Conservation (phyloP, 2,888 invertebrate genomes). For the Selenia dentaria region DNA sequence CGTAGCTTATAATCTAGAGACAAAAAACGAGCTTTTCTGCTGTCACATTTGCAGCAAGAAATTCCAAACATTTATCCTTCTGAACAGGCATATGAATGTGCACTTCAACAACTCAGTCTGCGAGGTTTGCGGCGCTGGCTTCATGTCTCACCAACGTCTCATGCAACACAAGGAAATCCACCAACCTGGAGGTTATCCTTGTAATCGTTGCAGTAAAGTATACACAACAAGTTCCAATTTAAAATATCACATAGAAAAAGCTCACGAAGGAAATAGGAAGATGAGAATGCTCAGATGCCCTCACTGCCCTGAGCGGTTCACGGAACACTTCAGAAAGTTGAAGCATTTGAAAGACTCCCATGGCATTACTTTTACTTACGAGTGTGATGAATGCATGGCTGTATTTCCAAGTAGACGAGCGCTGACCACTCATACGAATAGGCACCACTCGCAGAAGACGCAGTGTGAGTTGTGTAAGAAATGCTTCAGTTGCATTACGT, state of each 20-base stretch:
- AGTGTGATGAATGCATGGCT: constrained; percentile 60
- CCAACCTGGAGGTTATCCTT: constrained; percentile 62
- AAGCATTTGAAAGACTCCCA: constrained; percentile 67
- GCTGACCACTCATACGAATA: constrained; percentile 65
- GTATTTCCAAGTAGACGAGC: constrained; percentile 58
- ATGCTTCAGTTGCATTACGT: constrained; percentile 67
- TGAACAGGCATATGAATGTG: constrained; percentile 72
- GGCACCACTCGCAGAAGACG: constrained; percentile 65
- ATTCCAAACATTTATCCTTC: constrained; percentile 63
- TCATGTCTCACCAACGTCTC: constrained; percentile 63
- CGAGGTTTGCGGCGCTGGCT: constrained; percentile 65
- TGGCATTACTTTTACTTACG: constrained; percentile 59
- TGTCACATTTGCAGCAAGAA: constrained; percentile 62
- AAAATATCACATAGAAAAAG: constrained; percentile 61
- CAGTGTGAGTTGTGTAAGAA: constrained; percentile 77
- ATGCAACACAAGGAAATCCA: constrained; percentile 68
- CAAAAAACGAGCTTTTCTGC: constrained; percentile 52
- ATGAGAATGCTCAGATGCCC: constrained; percentile 61
- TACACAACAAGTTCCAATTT: constrained; percentile 72
- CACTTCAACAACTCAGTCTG: constrained; percentile 70
- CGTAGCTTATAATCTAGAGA: constrained; percentile 56
- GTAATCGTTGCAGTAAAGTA: constrained; percentile 69
- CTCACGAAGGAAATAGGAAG: constrained; percentile 58
- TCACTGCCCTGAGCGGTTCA: constrained; percentile 62
- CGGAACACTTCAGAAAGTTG: constrained; percentile 65